Conservation (phyloP, 1,140 invertebrate genomes). For the Propsilocerus akamusi region DNA sequence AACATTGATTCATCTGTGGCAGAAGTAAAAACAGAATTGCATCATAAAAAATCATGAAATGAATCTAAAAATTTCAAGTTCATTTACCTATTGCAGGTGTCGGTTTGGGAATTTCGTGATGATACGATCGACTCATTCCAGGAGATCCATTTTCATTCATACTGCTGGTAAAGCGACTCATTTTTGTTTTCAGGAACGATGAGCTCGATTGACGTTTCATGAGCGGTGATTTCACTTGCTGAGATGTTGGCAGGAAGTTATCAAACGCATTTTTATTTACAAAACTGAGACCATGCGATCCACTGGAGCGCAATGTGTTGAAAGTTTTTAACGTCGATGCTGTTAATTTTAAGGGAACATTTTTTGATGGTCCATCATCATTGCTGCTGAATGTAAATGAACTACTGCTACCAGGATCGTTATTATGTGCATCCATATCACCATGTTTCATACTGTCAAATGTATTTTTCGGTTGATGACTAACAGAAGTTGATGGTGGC, state of each 20-base stretch:
- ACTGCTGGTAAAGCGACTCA: not conserved
- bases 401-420: not conserved
- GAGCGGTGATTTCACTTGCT: not conserved
- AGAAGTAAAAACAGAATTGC: not conserved
- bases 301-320: not conserved
- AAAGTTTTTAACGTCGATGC: not conserved
- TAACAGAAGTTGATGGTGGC: slow-evolving; percentile 28
- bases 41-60: not conserved
- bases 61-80: not conserved
- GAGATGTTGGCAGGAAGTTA: not conserved
- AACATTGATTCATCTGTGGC: slow-evolving; percentile 25
- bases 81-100: not conserved
- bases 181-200: not conserved
- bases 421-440: not conserved
- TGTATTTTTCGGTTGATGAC: not conserved
- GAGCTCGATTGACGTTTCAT: not conserved
- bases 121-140: not conserved
- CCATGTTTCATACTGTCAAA: not conserved
- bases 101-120: not conserved
- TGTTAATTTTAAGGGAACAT: not conserved
- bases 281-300: not conserved
- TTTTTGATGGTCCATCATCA: not conserved
- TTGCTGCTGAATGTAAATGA: not conserved
- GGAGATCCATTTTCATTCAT: slow-evolving; percentile 2
- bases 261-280: not conserved